Evolutionary conservation across 2,113 vertebrate genomes (phyloP).

Genomic region (Nyctibius bracteatus): DNA sequence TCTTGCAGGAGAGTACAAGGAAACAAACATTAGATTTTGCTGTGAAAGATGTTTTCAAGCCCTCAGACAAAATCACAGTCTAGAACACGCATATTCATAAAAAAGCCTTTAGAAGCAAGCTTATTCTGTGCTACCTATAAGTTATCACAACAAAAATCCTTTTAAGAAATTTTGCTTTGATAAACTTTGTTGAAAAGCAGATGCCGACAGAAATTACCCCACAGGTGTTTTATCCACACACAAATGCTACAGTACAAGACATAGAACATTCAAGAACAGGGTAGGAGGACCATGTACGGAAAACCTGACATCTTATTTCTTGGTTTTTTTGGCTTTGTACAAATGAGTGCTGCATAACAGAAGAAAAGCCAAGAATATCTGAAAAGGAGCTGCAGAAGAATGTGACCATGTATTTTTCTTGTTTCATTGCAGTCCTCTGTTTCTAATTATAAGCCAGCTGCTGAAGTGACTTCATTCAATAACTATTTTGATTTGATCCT

Average conservation of each 20-base stretch:
- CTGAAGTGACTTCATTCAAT: constrained; percentile 50
- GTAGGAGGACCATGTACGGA: neutral
- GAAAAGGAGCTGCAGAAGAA: constrained; percentile 12
- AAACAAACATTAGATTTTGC: neutral
- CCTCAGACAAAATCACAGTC: neutral
- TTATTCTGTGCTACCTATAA: neutral
- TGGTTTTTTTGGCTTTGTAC: neutral
- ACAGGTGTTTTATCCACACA: neutral
- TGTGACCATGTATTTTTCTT: constrained; percentile 43
- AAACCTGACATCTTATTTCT: neutral
- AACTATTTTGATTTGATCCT: constrained; percentile 50
- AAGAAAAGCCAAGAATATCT: constrained; percentile 23
- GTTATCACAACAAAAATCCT: neutral
- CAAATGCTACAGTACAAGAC: neutral
- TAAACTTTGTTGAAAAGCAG: neutral
- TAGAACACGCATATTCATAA: fast-evolving
- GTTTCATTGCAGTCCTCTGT: constrained; percentile 17
- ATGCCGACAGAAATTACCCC: neutral
- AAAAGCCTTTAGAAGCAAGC: neutral
- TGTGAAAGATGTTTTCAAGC: neutral
- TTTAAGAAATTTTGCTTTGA: neutral
- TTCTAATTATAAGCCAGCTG: constrained; percentile 62
- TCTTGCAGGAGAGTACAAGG: neutral
- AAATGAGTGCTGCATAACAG: neutral
- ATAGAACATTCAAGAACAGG: neutral